Conservation (phyloP, 2,797 vertebrate genomes). For the Hozukius guyotensis region DNA sequence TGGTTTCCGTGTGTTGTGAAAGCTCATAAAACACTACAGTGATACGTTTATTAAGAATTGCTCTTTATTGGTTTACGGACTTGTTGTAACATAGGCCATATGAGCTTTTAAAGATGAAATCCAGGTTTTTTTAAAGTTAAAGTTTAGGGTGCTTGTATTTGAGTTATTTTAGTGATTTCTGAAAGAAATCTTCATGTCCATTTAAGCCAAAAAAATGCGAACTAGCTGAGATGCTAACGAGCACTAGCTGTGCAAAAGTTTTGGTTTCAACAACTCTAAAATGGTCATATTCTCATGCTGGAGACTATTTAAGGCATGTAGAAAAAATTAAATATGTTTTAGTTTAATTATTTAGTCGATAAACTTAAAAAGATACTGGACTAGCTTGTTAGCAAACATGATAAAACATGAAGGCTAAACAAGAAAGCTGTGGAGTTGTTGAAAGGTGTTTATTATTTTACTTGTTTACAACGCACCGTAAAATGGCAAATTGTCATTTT, state of each 20-base stretch:
- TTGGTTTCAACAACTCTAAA: too few relatives aligned
- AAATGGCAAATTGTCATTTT: background rate
- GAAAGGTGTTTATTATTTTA: background rate
- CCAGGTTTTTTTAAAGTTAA: background rate
- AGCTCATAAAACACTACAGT: conserved; percentile 1
- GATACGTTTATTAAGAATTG: background rate
- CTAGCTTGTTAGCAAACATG: background rate
- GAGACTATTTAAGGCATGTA: background rate
- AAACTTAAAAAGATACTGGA: background rate
- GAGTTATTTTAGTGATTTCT: too few relatives aligned
- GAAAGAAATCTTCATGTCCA: background rate
- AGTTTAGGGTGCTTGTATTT: background rate
- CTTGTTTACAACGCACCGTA: background rate
- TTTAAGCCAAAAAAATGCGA: background rate
- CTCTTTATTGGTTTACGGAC: background rate
- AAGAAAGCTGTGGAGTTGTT: background rate
- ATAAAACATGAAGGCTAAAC: background rate
- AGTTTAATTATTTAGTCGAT: background rate
- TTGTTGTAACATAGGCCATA: background rate
- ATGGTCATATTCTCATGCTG: background rate
- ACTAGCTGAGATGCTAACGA: too few relatives aligned
- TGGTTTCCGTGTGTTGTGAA: background rate
- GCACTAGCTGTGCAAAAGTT: background rate
- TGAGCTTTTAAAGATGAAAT: background rate
- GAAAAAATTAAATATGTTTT: background rate